phyloP scores from a whole-genome alignment of 1,140 invertebrate species.

The Asbolus verrucosus region DNA sequence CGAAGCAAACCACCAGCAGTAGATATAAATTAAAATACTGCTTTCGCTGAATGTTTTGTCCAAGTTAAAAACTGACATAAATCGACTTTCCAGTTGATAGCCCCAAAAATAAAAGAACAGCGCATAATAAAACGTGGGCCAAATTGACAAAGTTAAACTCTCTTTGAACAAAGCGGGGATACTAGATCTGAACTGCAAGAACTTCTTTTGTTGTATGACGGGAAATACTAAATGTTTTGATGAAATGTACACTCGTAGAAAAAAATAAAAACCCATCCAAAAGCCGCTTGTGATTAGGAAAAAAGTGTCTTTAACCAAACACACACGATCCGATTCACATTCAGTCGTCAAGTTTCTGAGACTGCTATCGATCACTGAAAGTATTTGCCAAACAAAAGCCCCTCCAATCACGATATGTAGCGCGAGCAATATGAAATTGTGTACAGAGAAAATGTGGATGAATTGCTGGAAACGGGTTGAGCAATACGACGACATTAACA shows the following conservation, averaged over 20 bases:
- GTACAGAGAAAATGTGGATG: constrained; percentile 70
- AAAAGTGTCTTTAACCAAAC: constrained; percentile 69
- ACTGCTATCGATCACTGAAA: constrained; percentile 70
- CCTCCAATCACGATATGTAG: constrained; percentile 72
- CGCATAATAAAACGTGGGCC: constrained; percentile 73
- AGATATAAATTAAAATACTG: constrained; percentile 71
- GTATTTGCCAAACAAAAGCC: constrained; percentile 72
- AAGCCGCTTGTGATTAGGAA: constrained; percentile 76
- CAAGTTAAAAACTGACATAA: constrained; percentile 49
- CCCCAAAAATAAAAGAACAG: constrained; percentile 72
- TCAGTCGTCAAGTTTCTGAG: constrained; percentile 65
- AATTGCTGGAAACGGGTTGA: constrained; percentile 74
- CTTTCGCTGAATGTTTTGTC: constrained; percentile 65
- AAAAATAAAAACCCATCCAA: constrained; percentile 78
- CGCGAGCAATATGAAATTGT: constrained; percentile 70
- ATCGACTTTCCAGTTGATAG: constrained; percentile 63
- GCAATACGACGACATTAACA: constrained; percentile 67
- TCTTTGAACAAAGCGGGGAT: constrained; percentile 69
- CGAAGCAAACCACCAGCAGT: constrained; percentile 75
- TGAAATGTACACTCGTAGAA: constrained; percentile 69
- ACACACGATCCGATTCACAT: constrained; percentile 60
- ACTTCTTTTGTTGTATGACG: constrained; percentile 75
- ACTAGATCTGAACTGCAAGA: constrained; percentile 72
- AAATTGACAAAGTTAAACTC: constrained; percentile 70
- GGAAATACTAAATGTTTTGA: constrained; percentile 74